phyloP scores from a whole-genome alignment of 2,888 invertebrate genomes.

The Pomacea canaliculata region DNA sequence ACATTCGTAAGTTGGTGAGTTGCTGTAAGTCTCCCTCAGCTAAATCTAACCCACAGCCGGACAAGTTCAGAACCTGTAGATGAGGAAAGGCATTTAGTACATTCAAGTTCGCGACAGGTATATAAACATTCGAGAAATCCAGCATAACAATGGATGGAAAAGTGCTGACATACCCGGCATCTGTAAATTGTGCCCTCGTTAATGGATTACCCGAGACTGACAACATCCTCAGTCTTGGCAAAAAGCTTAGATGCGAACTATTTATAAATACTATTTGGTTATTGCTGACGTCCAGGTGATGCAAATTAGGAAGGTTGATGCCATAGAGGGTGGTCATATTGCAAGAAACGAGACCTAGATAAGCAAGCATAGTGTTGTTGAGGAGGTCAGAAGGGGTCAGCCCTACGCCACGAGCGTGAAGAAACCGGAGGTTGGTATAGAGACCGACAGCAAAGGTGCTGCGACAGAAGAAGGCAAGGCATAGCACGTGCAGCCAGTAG shows the following conservation, averaged over 20 bases:
- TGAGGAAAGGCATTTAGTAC: neutral
- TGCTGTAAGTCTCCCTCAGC: neutral
- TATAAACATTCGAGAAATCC: neutral
- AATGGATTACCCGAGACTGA: slow-evolving; percentile 9
- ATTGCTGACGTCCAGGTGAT: slow-evolving; percentile 9
- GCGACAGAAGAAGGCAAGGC: slow-evolving; percentile 25
- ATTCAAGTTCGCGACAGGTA: slow-evolving; percentile 2
- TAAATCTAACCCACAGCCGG: neutral
- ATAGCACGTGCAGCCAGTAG: slow-evolving; percentile 29
- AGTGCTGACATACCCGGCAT: neutral
- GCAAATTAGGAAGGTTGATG: neutral
- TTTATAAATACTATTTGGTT: neutral
- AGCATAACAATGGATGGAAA: neutral
- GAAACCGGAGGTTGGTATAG: slow-evolving; percentile 3
- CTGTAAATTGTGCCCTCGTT: neutral
- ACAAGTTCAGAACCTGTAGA: slow-evolving; percentile 7
- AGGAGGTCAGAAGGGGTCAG: neutral
- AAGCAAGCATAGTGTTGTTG: slow-evolving; percentile 2
- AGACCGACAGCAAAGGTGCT: neutral
- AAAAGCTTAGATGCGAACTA: neutral
- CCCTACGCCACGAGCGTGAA: slow-evolving; percentile 2
- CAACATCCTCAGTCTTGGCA: neutral
- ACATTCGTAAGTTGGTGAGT: neutral
- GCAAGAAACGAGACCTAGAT: neutral
- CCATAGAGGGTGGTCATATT: neutral